phyloP scores from a whole-genome alignment of 2,888 invertebrate species.

The Nebria brevicollis region DNA sequence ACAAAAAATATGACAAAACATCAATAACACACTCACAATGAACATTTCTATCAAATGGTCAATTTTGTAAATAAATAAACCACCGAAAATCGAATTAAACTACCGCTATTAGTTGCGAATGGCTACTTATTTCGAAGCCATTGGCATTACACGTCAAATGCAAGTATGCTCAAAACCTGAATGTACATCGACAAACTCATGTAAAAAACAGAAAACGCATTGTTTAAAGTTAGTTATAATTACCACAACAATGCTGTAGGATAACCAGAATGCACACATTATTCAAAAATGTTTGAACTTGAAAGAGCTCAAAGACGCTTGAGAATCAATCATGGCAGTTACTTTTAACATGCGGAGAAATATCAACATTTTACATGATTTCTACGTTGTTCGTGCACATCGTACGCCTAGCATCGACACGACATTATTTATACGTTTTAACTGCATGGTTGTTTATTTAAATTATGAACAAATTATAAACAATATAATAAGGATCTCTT shows the following conservation, averaged over 20 bases:
- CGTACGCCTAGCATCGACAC: slow-evolving; percentile 14
- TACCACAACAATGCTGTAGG: slow-evolving; percentile 58
- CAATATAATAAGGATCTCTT: slow-evolving; percentile 41
- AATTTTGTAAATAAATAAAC: slow-evolving; percentile 19
- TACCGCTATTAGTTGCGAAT: slow-evolving; percentile 37
- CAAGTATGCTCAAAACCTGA: slow-evolving; percentile 54
- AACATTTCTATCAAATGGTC: slow-evolving; percentile 16
- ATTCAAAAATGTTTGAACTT: slow-evolving; percentile 57
- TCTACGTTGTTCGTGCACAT: slow-evolving; percentile 26
- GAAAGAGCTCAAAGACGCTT: slow-evolving; percentile 60
- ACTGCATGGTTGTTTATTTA: neutral
- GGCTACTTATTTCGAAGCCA: slow-evolving; percentile 54
- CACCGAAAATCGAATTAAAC: slow-evolving; percentile 31
- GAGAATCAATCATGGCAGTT: slow-evolving; percentile 64
- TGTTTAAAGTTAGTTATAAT: slow-evolving; percentile 53
- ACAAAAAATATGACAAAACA: slow-evolving; percentile 6
- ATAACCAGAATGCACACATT: slow-evolving; percentile 59
- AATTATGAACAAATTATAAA: slow-evolving; percentile 23
- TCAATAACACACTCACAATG: slow-evolving; percentile 23
- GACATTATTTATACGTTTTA: slow-evolving; percentile 2
- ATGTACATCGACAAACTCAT: slow-evolving; percentile 53
- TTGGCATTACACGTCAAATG: slow-evolving; percentile 57
- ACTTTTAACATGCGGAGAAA: slow-evolving; percentile 42
- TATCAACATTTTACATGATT: slow-evolving; percentile 37
- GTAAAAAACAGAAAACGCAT: slow-evolving; percentile 50